phyloP scores from a whole-genome alignment of 2,888 invertebrate genomes.

The Sisyra terminalis region DNA sequence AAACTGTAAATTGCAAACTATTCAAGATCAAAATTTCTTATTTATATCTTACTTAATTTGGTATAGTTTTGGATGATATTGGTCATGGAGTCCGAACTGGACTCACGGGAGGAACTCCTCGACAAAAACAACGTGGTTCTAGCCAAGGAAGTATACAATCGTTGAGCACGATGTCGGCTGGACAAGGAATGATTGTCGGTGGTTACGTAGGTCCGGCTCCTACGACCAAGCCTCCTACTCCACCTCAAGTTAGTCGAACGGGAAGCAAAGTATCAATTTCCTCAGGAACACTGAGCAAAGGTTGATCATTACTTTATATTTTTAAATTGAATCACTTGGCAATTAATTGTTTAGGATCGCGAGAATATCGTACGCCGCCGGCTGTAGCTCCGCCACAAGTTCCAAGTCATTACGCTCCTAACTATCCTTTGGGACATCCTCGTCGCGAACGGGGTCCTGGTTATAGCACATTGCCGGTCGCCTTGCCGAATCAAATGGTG shows the following conservation, averaged over 20 bases:
- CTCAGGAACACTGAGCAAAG: slow-evolving; percentile 48
- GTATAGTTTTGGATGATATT: slow-evolving; percentile 79
- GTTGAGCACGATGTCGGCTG: slow-evolving; percentile 24
- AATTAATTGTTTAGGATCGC: slow-evolving; percentile 29
- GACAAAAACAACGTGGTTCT: slow-evolving; percentile 58
- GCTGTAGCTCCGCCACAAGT: slow-evolving; percentile 92
- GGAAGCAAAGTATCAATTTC: slow-evolving; percentile 23
- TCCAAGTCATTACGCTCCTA: slow-evolving; percentile 93
- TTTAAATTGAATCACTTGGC: too few relatives aligned
- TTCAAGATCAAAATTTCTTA: too few relatives aligned
- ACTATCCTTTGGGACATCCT: slow-evolving; percentile 75
- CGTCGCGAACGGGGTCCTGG: slow-evolving; percentile 59
- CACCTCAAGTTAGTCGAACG: slow-evolving; percentile 62
- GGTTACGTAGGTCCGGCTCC: slow-evolving; percentile 64
- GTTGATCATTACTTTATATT: slow-evolving; percentile 16
- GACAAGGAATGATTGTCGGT: slow-evolving; percentile 24
- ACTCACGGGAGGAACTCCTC: slow-evolving; percentile 43
- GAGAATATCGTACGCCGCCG: slow-evolving; percentile 89
- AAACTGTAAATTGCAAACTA: too few relatives aligned
- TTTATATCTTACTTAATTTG: slow-evolving; percentile 10
- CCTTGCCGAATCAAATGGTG: slow-evolving; percentile 26
- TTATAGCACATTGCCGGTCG: slow-evolving; percentile 71
- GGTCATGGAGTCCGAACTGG: slow-evolving; percentile 75
- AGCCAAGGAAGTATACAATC: slow-evolving; percentile 43
- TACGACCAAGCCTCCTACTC: slow-evolving; percentile 89